Evolutionary conservation across 1,140 invertebrate species (phyloP), one percentile per base, ranked within the genome.

Genomic region (Ceratina australensis): DNA sequence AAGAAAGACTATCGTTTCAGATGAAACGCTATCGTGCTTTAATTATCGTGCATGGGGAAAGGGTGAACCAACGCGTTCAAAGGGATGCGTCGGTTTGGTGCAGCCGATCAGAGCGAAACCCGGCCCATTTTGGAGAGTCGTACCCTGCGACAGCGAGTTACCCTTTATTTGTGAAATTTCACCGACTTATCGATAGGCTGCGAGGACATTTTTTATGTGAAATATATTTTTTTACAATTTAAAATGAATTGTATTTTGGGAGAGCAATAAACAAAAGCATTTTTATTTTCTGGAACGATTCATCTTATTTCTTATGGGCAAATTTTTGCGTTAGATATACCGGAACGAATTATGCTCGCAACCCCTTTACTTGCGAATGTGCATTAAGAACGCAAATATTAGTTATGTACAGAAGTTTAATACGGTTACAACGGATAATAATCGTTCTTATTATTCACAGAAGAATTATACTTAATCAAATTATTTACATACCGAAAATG

Each of bases 11-110:
- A 4, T 78, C 15, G 24, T 26, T 78, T 68, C 56, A 93, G 95
- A 92, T 50, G 92, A 94, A 69, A 82, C 89, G 5, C 68, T 96
- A 66, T 90, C 90, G 8, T 96, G 95, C 84, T 92, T 92, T 0
- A 90, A 92, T 8, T 95, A 93, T 82, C 91, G 94, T 47, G 94
- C 94, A 15, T 96, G 95, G 95, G 94, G 93, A 1, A 93, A 93
- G 5, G 93, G 94, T 0, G 93, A 95, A 81, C 95, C 95, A 0
- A 83, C 89, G 2, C 81, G 88, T 26, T 90, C 90, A 16, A 91
- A 93, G 67, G 92, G 94, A 54, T 96, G 95, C 74, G 93, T 93
- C 0, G 88, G 91, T n/a, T 82, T 95, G 10, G 92, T 93, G 33
- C 72, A 60, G 22, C 72, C 64, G 20, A 1, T 47, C 10, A 52